These are phyloP conservation scores for Vulpes lagopus DNA, from an alignment of 2,113 vertebrate genomes.

Conservation along the genomic window DNA sequence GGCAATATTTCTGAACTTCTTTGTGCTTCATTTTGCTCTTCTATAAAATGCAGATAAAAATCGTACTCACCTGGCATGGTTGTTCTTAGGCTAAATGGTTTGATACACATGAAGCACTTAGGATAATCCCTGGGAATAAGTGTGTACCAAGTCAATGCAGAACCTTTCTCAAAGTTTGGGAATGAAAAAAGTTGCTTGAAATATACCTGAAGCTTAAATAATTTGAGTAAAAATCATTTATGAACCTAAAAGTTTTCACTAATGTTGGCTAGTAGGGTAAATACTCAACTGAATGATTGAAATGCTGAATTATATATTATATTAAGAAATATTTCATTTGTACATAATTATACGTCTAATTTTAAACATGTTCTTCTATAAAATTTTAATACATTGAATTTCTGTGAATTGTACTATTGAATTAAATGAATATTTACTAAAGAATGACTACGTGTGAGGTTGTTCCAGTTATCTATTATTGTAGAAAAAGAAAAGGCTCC, in stretches of 20 bases:
- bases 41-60: constrained; percentile 48
- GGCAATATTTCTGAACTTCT: not conserved
- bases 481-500: not conserved
- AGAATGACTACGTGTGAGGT: not conserved
- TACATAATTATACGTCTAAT: not conserved
- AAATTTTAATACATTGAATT: not conserved
- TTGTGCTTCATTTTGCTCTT: not conserved
- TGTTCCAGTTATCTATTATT: not conserved
- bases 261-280: constrained; percentile 8
- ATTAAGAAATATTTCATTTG: constrained; percentile 13
- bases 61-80: not conserved
- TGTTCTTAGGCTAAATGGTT: not conserved
- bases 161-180: not conserved
- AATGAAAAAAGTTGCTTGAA: not conserved
- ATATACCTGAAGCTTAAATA: not conserved
- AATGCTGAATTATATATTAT: not conserved
- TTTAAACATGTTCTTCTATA: not conserved
- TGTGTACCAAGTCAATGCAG: not conserved
- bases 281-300: not conserved
- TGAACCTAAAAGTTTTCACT: not conserved
- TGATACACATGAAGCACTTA: not conserved
- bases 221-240: not conserved
- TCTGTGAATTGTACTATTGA: not conserved
- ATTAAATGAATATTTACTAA: constrained; percentile 35
- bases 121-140: not conserved